These are phyloP conservation scores for Perca flavescens DNA, from an alignment of 2,113 vertebrate species.

Conservation along the genomic window DNA sequence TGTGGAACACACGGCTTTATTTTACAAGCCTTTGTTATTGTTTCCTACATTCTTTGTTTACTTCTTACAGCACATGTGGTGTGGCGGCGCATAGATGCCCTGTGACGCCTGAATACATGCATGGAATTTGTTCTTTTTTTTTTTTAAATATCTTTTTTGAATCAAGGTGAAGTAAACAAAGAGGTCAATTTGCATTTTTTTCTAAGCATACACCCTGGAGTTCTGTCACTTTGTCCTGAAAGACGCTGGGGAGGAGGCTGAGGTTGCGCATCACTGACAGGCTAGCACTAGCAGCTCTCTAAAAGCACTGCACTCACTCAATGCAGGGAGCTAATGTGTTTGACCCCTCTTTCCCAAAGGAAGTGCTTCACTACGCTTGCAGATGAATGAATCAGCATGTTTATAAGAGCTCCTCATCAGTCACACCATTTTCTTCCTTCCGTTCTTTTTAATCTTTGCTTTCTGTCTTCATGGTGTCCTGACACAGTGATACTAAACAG, in stretches of 20 bases:
- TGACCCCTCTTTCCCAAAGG: conserved; percentile 76
- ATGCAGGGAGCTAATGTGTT: conserved; percentile 75
- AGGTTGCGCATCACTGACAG: conserved; percentile 55
- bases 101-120: background rate
- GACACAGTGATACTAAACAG: conserved; percentile 47
- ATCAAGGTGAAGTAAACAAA: conserved; percentile 29
- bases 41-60: conserved; percentile 24
- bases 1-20: conserved; percentile 21
- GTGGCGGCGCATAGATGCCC: background rate
- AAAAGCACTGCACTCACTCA: conserved; percentile 57
- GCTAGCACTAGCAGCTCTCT: conserved; percentile 45
- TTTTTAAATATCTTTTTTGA: background rate
- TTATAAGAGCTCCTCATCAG: conserved; percentile 72
- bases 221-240: conserved; percentile 31
- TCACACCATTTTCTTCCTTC: conserved; percentile 49
- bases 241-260: conserved; percentile 26
- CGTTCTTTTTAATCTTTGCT: conserved; percentile 40
- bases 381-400: conserved; percentile 77
- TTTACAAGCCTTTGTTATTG: conserved; percentile 38
- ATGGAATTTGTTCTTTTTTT: background rate
- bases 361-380: conserved; percentile 53
- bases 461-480: conserved; percentile 43
- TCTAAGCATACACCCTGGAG: background rate
- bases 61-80: background rate
- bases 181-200: conserved; percentile 24